Conservation (phyloP, 30 jellyfish, hydroid and myxozoan genomes). For the Cassiopea andromeda region DNA sequence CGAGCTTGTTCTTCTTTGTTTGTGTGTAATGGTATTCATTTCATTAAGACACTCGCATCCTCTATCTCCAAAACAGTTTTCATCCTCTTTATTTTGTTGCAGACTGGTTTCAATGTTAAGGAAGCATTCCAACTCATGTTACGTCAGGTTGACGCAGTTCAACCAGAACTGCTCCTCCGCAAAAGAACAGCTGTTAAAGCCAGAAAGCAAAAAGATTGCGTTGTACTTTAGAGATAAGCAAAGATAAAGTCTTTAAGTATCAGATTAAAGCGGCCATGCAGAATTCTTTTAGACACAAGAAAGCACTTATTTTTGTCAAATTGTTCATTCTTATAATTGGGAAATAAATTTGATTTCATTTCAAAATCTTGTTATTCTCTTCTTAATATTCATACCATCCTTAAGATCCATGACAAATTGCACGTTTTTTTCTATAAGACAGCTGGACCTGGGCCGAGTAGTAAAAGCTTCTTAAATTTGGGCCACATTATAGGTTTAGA, state of each 20-base stretch:
- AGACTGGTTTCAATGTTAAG: constrained; percentile 93
- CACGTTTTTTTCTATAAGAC: no score
- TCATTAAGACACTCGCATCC: neutral
- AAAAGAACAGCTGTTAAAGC: constrained; percentile 27
- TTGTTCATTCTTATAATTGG: constrained; percentile 12
- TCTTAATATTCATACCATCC: no score
- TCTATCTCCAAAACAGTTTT: neutral
- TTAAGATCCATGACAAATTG: no score
- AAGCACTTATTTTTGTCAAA: constrained; percentile 6
- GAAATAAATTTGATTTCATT: constrained; percentile 2
- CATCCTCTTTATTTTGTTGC: neutral
- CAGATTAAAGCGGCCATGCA: neutral
- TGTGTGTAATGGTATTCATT: no score
- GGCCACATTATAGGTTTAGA: no score
- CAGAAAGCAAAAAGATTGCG: constrained; percentile 55
- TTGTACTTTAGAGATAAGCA: constrained; percentile 23
- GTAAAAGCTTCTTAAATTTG: no score
- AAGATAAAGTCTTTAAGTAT: neutral
- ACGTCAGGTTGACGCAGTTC: constrained; percentile 75
- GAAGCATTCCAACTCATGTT: constrained; percentile 90
- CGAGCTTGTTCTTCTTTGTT: no score
- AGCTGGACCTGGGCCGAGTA: no score
- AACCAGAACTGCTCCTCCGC: constrained; percentile 78
- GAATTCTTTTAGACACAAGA: neutral
- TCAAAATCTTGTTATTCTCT: neutral